Evolutionary conservation across 2,113 vertebrate species (phyloP).

Genomic region (Mixornis gularis): DNA sequence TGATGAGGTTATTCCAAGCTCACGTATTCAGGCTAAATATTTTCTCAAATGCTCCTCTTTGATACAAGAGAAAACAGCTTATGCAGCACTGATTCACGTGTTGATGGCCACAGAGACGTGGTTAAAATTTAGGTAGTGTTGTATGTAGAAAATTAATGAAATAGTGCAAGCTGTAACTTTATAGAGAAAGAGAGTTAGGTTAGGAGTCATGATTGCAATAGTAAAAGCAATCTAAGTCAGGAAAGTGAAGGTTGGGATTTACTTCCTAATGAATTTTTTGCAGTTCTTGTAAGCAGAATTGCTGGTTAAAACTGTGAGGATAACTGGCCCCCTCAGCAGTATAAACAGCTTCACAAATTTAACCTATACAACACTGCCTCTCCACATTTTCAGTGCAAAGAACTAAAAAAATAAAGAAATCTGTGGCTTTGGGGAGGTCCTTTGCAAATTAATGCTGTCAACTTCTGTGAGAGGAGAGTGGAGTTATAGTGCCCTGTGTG

Average conservation of each 20-base stretch:
- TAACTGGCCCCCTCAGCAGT: background rate
- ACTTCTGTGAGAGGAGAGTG: background rate
- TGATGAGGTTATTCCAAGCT: background rate
- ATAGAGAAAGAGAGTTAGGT: background rate
- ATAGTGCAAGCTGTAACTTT: background rate
- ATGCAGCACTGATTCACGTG: background rate
- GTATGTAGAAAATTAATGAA: background rate
- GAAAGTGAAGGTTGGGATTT: background rate
- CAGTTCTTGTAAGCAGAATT: background rate
- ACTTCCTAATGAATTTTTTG: background rate
- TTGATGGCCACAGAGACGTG: background rate
- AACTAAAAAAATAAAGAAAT: background rate
- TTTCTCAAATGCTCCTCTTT: background rate
- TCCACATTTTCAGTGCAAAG: background rate
- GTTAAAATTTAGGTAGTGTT: background rate
- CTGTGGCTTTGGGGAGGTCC: background rate
- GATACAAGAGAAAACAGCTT: background rate
- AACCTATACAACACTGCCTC: background rate
- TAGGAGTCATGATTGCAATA: background rate
- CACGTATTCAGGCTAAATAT: background rate
- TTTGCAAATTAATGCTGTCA: background rate
- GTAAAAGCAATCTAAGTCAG: background rate
- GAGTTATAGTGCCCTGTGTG: background rate
- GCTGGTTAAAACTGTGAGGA: background rate
- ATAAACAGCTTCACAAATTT: background rate